Conservation (phyloP, 2,797 vertebrate species). For the Mycteria americana region DNA sequence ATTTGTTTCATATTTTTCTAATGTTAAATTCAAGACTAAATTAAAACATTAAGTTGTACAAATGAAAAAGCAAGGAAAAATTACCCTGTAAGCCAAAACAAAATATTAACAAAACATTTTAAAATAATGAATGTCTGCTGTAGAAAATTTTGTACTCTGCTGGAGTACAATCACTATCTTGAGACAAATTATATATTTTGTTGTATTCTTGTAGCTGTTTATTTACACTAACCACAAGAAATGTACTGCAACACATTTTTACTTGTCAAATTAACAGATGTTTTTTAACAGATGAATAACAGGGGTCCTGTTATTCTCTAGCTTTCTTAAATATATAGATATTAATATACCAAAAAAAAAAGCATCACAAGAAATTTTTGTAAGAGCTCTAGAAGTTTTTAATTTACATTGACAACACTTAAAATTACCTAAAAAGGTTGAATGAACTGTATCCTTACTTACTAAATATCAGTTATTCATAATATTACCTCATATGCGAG, state of each 20-base stretch:
- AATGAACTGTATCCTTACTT: neutral
- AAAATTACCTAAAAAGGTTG: neutral
- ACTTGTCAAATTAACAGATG: neutral
- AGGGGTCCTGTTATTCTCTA: neutral
- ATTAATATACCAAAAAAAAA: neutral
- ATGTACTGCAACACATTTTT: neutral
- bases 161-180: neutral
- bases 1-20: slow-evolving; percentile 47
- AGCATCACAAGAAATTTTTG: neutral
- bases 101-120: neutral
- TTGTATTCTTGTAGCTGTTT: neutral
- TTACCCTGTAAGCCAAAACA: slow-evolving; percentile 48
- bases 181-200: neutral
- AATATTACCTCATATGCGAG: neutral
- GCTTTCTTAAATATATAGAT: neutral
- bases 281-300: neutral
- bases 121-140: neutral
- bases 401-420: neutral
- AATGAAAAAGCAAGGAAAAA: slow-evolving; percentile 60
- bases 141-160: slow-evolving; percentile 26
- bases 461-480: neutral
- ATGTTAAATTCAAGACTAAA: slow-evolving; percentile 57
- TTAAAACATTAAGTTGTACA: slow-evolving; percentile 64
- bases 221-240: neutral
- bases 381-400: neutral